phyloP scores from a whole-genome alignment of 2,888 invertebrate genomes.

The Bhutanitis thaidina region DNA sequence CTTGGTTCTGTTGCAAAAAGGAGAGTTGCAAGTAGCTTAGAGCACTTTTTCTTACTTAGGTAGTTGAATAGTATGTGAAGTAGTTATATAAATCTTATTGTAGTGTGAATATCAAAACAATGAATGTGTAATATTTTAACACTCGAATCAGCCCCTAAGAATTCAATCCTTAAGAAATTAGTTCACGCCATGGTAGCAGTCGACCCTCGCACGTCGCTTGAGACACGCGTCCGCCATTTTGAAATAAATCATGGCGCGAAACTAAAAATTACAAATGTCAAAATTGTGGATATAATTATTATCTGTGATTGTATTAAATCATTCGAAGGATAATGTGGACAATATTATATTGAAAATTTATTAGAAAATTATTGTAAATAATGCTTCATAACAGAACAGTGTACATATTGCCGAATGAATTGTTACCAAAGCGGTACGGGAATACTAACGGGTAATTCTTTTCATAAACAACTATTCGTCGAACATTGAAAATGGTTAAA shows the following conservation, averaged over 20 bases:
- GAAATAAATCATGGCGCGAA: constrained; percentile 47
- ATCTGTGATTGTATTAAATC: neutral
- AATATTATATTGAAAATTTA: neutral
- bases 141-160: constrained; percentile 60
- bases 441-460: constrained; percentile 58
- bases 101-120: too few species aligned
- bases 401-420: constrained; percentile 71
- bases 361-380: constrained; percentile 24
- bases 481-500: too few species aligned
- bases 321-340: neutral
- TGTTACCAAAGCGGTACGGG: constrained; percentile 69
- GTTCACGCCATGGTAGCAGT: constrained; percentile 49
- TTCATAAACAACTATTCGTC: too few species aligned
- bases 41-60: too few species aligned
- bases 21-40: too few species aligned
- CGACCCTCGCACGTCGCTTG: constrained; percentile 50
- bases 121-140: constrained; percentile 13
- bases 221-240: constrained; percentile 47
- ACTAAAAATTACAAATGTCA: constrained; percentile 20
- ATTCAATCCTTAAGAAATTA: constrained; percentile 40
- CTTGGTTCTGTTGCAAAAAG: too few species aligned
- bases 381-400: constrained; percentile 74
- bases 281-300: constrained; percentile 14
- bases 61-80: too few species aligned
- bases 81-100: too few species aligned